A percentile compares a stretch with the other conserved stretches of the same genome.
phyloP scores from a whole-genome alignment of 2,113 vertebrate genomes.

The Amazona vittata region DNA sequence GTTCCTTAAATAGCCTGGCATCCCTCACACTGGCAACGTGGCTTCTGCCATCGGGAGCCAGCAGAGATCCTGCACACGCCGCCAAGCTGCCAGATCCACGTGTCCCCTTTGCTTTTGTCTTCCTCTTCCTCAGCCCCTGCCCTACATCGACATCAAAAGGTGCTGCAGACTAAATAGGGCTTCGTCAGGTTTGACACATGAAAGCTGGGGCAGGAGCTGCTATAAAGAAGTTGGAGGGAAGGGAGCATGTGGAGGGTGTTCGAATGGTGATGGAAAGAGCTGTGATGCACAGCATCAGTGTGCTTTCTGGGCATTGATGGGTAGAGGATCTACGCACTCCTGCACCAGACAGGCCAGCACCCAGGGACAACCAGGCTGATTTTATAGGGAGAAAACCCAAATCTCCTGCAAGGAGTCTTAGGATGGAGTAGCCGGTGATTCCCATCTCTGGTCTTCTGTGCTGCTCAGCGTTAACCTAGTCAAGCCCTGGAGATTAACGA shows the following conservation, averaged over 20 bases:
- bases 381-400: background rate
- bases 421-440: background rate
- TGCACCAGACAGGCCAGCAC: background rate
- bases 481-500: background rate
- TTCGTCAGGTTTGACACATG: background rate
- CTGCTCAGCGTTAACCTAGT: background rate
- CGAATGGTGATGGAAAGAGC: background rate
- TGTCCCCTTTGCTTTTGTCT: background rate
- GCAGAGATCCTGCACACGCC: background rate
- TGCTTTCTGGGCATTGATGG: rapidly evolving
- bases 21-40: background rate
- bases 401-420: background rate
- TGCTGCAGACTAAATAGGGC: background rate
- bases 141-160: background rate
- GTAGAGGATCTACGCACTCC: background rate
- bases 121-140: background rate
- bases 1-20: background rate
- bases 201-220: background rate
- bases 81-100: rapidly evolving
- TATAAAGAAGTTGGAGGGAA: background rate
- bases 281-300: rapidly evolving
- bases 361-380: background rate
- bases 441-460: background rate
- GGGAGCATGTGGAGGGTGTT: rapidly evolving
- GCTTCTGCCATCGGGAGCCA: background rate